phyloP scores from a whole-genome alignment of 2,113 vertebrate species.

The Aegotheles bennettii region DNA sequence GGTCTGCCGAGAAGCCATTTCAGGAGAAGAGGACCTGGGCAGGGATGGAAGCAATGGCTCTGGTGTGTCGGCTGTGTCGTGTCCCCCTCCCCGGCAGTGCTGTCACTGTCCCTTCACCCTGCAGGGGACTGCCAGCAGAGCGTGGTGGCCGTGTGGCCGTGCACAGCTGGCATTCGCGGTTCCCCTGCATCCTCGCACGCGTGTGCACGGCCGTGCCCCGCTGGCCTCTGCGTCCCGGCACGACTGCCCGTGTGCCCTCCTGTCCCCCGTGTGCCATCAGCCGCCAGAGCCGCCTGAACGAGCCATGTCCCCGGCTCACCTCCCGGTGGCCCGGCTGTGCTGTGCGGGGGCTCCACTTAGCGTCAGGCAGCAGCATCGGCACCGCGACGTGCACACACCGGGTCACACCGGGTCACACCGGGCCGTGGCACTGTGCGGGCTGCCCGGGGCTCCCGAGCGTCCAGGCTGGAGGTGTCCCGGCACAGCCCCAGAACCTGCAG shows the following conservation, averaged over 20 bases:
- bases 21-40: not conserved
- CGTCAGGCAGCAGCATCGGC: not conserved
- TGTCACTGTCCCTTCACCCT: not conserved
- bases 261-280: not conserved
- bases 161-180: rapidly evolving
- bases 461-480: not conserved
- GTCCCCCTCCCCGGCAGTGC: not conserved
- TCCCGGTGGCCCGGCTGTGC: not conserved
- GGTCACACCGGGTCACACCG: not conserved
- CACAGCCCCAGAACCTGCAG: not conserved
- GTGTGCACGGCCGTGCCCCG: not conserved
- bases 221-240: not conserved
- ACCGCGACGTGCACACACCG: rapidly evolving
- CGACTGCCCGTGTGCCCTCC: not conserved
- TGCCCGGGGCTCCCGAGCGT: not conserved
- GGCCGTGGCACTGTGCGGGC: not conserved
- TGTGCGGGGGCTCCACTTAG: conserved; percentile 30
- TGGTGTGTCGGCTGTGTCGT: not conserved
- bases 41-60: not conserved
- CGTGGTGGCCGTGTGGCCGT: rapidly evolving
- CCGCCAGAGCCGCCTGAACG: not conserved
- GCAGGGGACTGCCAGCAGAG: not conserved
- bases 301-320: conserved; percentile 34
- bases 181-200: not conserved
- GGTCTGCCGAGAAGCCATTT: not conserved